Conservation (phyloP, 2,113 vertebrate species). For the Antennarius striatus region DNA sequence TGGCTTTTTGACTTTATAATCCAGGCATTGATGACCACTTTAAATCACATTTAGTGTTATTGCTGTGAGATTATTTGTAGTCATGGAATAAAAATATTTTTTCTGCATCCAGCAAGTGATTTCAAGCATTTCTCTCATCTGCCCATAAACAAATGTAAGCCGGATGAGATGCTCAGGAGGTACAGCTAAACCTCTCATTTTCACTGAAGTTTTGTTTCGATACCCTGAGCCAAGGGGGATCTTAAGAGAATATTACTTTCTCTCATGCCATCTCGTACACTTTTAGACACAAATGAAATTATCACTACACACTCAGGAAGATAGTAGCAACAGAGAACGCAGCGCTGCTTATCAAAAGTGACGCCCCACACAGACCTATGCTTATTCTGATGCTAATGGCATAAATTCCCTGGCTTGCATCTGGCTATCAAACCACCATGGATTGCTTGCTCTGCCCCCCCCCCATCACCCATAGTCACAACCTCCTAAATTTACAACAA, state of each 20-base stretch:
- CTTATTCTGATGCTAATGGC: no score
- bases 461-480: background rate
- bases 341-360: no score
- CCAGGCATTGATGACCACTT: constrained; percentile 5
- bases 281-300: no score
- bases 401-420: no score
- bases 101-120: constrained; percentile 3
- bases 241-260: constrained; percentile 15
- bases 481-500: constrained; percentile 46
- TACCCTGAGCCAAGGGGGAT: constrained; percentile 22
- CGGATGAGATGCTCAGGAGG: constrained; percentile 21
- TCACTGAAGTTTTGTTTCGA: constrained; percentile 39
- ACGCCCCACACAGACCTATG: no score
- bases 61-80: background rate
- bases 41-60: background rate
- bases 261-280: no score
- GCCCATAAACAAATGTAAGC: background rate
- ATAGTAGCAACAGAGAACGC: no score
- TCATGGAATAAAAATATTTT: constrained; percentile 30
- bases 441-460: constrained; percentile 18
- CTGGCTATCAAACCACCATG: no score
- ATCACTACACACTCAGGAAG: no score
- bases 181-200: constrained; percentile 31
- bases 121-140: constrained; percentile 17
- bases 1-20: constrained; percentile 14